A percentile compares a stretch with the other conserved stretches of the same genome.
These are phyloP conservation scores for Drosophila ficusphila DNA, from an alignment of 1,140 invertebrate species.

Conservation along the genomic window DNA sequence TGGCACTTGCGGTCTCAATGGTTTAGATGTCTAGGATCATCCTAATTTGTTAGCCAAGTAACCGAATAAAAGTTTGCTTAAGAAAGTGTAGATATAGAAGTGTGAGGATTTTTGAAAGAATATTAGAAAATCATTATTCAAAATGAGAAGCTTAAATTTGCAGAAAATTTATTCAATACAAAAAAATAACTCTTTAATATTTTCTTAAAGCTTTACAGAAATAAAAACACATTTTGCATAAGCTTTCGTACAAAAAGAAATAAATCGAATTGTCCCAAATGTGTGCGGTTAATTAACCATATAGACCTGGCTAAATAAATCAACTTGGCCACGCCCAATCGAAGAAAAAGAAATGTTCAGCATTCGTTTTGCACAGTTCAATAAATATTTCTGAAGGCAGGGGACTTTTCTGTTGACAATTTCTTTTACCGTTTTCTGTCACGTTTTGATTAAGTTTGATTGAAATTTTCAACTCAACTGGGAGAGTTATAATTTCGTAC, in stretches of 20 bases:
- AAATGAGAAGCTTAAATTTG: not conserved
- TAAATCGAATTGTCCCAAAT: constrained; percentile 11
- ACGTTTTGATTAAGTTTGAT: constrained; percentile 48
- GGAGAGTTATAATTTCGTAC: constrained; percentile 34
- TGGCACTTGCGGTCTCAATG: constrained; percentile 64
- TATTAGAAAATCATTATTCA: constrained; percentile 16
- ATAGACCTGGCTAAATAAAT: constrained; percentile 7
- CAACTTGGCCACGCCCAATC: constrained; percentile 7
- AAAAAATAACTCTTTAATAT: not conserved
- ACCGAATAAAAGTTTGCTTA: constrained; percentile 8
- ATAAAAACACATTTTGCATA: too few species aligned
- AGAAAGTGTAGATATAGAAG: constrained; percentile 8
- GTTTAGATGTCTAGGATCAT: constrained; percentile 27
- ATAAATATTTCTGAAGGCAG: constrained; percentile 19
- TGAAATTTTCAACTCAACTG: constrained; percentile 30
- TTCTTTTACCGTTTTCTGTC: constrained; percentile 30
- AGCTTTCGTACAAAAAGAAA: not conserved
- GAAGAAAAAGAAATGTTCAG: not conserved
- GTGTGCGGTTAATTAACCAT: constrained; percentile 18
- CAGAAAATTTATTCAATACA: too few species aligned
- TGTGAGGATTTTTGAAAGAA: constrained; percentile 20
- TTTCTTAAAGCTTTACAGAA: too few species aligned
- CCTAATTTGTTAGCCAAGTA: constrained; percentile 46
- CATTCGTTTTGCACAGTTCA: constrained; percentile 7
- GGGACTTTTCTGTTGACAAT: constrained; percentile 2